These are phyloP conservation scores for Ctenopoma multispine DNA, from an alignment of 2,797 vertebrate species.

Conservation along the genomic window DNA sequence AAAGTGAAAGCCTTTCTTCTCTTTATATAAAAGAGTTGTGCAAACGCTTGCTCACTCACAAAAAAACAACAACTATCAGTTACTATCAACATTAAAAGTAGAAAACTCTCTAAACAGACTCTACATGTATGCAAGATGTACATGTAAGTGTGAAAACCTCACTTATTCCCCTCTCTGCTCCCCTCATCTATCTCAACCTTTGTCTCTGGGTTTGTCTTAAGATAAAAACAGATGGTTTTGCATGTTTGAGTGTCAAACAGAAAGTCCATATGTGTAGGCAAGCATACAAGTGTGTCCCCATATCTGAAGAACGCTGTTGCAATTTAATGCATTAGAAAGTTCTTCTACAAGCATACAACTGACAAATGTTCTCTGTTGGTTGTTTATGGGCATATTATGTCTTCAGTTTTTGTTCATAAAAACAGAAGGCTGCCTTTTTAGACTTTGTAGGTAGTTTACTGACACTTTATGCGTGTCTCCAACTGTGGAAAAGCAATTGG, in stretches of 20 bases:
- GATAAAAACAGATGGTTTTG: not conserved
- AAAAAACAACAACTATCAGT: no score
- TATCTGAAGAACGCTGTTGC: not conserved
- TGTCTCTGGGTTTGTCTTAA: not conserved
- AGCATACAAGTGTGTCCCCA: not conserved
- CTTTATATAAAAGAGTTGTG: slow-evolving; percentile 3
- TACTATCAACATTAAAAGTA: not conserved
- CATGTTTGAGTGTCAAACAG: not conserved
- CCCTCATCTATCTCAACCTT: not conserved
- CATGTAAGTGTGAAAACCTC: not conserved
- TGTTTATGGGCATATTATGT: not conserved
- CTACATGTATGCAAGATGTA: not conserved
- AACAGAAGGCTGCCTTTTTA: not conserved
- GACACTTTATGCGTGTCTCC: not conserved
- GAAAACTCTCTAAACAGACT: not conserved
- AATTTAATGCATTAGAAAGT: not conserved
- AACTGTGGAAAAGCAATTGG: not conserved
- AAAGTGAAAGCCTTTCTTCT: slow-evolving; percentile 4
- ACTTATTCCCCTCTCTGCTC: not conserved
- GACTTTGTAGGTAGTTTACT: not conserved
- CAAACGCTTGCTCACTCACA: not conserved
- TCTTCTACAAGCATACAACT: not conserved
- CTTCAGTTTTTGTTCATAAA: not conserved
- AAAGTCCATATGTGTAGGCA: not conserved
- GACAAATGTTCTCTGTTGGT: not conserved